Evolutionary conservation across 2,888 invertebrate species (phyloP), one percentile per base, ranked within the genome.

Genomic region (Limenitis camilla): DNA sequence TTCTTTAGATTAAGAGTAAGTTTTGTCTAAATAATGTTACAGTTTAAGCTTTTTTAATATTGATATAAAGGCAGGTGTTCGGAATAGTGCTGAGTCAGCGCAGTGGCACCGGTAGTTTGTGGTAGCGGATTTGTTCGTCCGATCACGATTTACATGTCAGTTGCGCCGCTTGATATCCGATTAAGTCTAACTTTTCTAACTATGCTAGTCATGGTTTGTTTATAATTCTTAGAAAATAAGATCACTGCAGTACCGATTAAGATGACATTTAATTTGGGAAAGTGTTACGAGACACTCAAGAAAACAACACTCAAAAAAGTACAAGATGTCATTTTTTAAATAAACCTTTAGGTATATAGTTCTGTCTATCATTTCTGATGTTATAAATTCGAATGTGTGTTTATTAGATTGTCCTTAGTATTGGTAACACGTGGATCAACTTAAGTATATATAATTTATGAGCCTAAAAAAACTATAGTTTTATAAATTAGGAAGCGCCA

Each of bases 71-170:
- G 85, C 87, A 86, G 87, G 86, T 87, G 87, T 76, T 74, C 55
- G 53, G 49, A 67, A 74, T 76, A 71, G 27, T 72, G 87, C 84
- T 82, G 82, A 84, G 81, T 86, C 85, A 87, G 72, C 68, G 60
- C 80, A 65, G 83, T 81, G 83, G 83, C 84, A 81, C 78, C 83
- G 79, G 86, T 86, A 86, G 86, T 83, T 66, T 67, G 67, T 78
- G 74, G 86, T 86, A 87, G 87, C 87, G 68, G 72, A 76, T 79
- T 79, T 68, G 77, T 64, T 74, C 69, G 72, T 71, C 71, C 73
- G 79, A 83, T 84, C 86, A 86, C 84, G 83, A 87, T 86, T 85
- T 86, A 84, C 81, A 85, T 85, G 86, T 86, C 86, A 85, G 77
- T 74, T 68, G 75, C 77, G 64, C 86, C 84, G 85, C 83, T 82